Evolutionary conservation across 2,797 vertebrate species (phyloP), one percentile per base, ranked within the genome.

Genomic region (Rousettus madagascariensis): DNA sequence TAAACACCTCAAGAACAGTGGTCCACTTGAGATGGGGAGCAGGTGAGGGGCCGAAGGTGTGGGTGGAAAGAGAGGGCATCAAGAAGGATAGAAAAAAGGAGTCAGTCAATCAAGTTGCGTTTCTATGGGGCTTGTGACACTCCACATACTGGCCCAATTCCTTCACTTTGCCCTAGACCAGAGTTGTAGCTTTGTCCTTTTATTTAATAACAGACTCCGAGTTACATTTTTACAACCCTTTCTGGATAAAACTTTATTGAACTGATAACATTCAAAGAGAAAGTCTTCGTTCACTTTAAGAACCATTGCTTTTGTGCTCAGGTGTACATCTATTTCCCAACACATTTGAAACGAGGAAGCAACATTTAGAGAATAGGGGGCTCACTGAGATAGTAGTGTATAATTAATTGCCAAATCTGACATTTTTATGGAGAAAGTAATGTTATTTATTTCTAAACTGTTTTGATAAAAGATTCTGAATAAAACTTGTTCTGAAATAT

Each of bases 401-500:
- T 28, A 49, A 77, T 53, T 63, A 80, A 36, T 77, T 72, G 61
- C 17, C 51, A 90, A 66, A 46, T 68, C 20, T 75, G 91, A 66
- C 17, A 10, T 59, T 72, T 93, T 95, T 16, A 59, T 28, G 7
- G 49, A 55, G 55, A 78, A 83, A 86, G 79, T 46, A 78, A 74
- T 53, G 13, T 65, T 68, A 26, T 43, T 89, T 61, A 66, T 63
- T 79, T 95, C 51, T 75, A 59, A 91, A 85, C 4, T 65, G 30
- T n/a, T 95, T 93, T 79, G 74, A 72, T 71, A 53, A 79, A 33
- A 43, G 13, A 86, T 75, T 93, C 36, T 66, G 79, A 77, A 68
- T 63, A 95, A 84, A 91, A 51, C 24, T 41, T 84, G 4, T 46
- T 93, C 28, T 61, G 46, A 96, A 90, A 93, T 78, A 69, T 61